Base-by-base conservation (phyloP, 2,113 vertebrate species). In the Oryzias javanicus region DNA sequence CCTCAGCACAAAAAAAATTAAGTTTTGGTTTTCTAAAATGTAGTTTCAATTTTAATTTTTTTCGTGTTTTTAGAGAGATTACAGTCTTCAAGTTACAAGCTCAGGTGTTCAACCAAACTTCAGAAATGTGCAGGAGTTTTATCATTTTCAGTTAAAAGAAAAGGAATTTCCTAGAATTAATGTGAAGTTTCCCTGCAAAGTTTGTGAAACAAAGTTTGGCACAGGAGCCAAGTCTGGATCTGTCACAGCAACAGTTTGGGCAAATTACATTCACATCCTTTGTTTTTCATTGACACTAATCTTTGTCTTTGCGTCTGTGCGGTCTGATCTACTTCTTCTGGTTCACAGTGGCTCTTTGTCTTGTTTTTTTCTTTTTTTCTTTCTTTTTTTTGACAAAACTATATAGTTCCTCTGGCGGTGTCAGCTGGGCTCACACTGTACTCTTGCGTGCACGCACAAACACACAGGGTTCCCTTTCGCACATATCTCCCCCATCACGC, bases 271-370 rank as follows among this genome's bases (percentile, higher is more conserved):
- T 56, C 24, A 10, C 16, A n/a, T 51, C 15, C n/a, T 20, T 20
- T 46, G 18, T 60, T 56, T 61, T 41, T 5, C 42, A 8, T 13
- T 44, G 14, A 49, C 15, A 41, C 48, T 24, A n/a, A 61, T 61
- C 52, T 14, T 67, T 50, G 0, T 40, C 22, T 51, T 18, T 27
- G 17, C 20, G 54, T 57, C 65, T 22, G 54, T 49, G 49, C 47
- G 41, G 24, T 68, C 70, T 60, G 54, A 48, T 42, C 50, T 50
- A 50, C 65, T 63, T 45, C 18, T 57, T 27, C 47, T 8, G 54
- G 49, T 55, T 15, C 60, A 85, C 78, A 83, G 70, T 55, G 53
- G 72, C 60, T 53, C 65, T 73, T 78, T 85, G 73, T 79, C 25
- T 27, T 27, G 25, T 5, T 27, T 27, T 27, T 35, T 35, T 10